phyloP scores from a whole-genome alignment of 2,113 vertebrate genomes.

The Calonectris borealis region DNA sequence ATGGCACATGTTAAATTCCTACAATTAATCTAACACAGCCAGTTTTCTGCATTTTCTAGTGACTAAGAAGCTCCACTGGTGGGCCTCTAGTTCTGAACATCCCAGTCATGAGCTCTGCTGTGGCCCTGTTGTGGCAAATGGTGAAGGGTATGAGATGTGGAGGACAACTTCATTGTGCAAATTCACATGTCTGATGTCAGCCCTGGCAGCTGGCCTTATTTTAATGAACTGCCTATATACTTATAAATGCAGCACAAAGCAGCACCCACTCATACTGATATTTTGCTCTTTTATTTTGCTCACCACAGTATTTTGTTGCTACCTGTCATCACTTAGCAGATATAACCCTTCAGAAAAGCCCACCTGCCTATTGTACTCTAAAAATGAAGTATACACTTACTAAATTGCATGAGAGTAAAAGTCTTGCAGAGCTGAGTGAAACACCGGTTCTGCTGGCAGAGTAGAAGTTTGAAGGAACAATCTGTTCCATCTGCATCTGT shows the following conservation, averaged over 20 bases:
- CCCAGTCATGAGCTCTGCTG: not conserved
- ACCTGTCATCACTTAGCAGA: not conserved
- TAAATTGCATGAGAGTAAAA: not conserved
- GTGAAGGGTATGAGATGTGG: not conserved
- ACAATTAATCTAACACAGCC: not conserved
- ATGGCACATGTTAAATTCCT: not conserved
- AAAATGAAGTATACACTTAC: not conserved
- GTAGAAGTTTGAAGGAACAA: not conserved
- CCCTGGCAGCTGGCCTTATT: not conserved
- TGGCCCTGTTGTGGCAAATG: no score
- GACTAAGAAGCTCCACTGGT: not conserved
- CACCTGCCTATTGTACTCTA: not conserved
- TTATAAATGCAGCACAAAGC: not conserved
- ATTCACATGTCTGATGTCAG: not conserved
- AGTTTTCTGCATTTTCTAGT: not conserved
- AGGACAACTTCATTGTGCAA: not conserved
- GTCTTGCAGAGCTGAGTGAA: not conserved
- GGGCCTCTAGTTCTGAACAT: not conserved
- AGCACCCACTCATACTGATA: not conserved
- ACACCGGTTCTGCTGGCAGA: not conserved
- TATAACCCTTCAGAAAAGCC: not conserved
- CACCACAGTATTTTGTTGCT: not conserved
- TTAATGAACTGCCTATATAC: not conserved
- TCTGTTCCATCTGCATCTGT: conserved; percentile 26
- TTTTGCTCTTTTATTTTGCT: not conserved